Base-by-base conservation (phyloP, 2,888 invertebrate genomes). In the Tyria jacobaeae region DNA sequence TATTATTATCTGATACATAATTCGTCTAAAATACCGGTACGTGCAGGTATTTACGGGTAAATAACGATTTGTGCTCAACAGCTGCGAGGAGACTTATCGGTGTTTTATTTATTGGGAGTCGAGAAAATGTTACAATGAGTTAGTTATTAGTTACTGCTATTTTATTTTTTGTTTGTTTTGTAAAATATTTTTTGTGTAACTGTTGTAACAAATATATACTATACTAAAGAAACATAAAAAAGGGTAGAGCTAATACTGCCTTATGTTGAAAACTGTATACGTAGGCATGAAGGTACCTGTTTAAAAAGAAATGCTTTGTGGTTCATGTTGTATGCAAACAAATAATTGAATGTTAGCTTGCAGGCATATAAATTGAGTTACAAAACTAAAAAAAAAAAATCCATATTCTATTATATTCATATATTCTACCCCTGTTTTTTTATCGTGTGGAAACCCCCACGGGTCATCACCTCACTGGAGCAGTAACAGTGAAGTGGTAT, bases 1-100 rank as follows among this genome's bases (percentile, higher is more conserved):
- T 80, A 81, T 81, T 78, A 76, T 76, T 69, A 73, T 71, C 69
- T 77, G 78, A 71, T 68, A 70, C 70, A 70, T 76, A 76, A 76
- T 78, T 73, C 71, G 66, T 54, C 71, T 69, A 68, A 76, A 78
- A 73, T 62, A 67, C 66, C 72, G 60, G 68, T 75, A 71, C 71
- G 73, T 71, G 78, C 64, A 70, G 70, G 74, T 75, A 77, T 79
- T 79, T 79, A 79, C 66, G 78, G 68, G 78, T 78, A 69, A 75
- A 68, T 78, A 78, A 70, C 63, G 64, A 64, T 78, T 59, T 72
- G 15, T 57, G 54, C 65, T 75, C 75, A 69, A 72, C 75, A 64
- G 62, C 60, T 68, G 51, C 63, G 25, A 54, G 56, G 62, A 68
- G 72, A 75, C 73, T 61, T 72, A 74, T 67, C 60, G 68, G 60